Base-by-base conservation (phyloP, 1,140 invertebrate species). In the Trichoplusia ni region DNA sequence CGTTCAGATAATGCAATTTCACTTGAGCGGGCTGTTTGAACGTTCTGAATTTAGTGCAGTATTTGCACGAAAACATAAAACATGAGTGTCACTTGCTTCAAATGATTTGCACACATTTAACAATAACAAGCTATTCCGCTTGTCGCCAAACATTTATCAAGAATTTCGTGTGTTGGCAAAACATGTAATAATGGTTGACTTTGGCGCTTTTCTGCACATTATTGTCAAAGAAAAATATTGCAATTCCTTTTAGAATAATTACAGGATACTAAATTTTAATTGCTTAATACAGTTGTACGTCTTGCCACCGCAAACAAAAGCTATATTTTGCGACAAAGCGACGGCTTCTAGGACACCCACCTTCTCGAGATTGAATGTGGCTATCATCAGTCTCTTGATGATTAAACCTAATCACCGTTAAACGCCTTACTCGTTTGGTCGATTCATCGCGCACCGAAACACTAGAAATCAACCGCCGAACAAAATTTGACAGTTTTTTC, bases 1-100 rank as follows among this genome's bases (percentile, higher is more conserved):
- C 42, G 29, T 47, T 9, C 42, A 35, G 29, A 37, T 35, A 46
- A 35, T 60, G 56, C 42, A 25, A 46, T 60, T 47, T 47, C 40
- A 60, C 27, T 60, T 19, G 27, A 53, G 18, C 49, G 18, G 16
- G 7, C 29, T 16, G 25, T 31, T 42, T 44, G 19, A 33, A 33
- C n/a, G 37, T 58, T 44, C 16, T 19, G 16, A 19, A 44, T 58
- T 44, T 31, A 44, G 5, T 58, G 37, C 38, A 25, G n/a, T 19
- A 25, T 13, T 0, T 7, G 1, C 14, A 58, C 35, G 25, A 11
- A 1, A n/a, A 29, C 37, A 11, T 54, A 19, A 56, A 58, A 58
- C 25, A 58, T 16, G 29, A 58, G 25, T 19, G 38, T 58, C 4
- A 31, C 9, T 58, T 19, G 5, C 1, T 37, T 27, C 8, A 5